These are phyloP conservation scores for Ochotona princeps DNA, from an alignment of 2,113 vertebrate species.

Conservation along the genomic window DNA sequence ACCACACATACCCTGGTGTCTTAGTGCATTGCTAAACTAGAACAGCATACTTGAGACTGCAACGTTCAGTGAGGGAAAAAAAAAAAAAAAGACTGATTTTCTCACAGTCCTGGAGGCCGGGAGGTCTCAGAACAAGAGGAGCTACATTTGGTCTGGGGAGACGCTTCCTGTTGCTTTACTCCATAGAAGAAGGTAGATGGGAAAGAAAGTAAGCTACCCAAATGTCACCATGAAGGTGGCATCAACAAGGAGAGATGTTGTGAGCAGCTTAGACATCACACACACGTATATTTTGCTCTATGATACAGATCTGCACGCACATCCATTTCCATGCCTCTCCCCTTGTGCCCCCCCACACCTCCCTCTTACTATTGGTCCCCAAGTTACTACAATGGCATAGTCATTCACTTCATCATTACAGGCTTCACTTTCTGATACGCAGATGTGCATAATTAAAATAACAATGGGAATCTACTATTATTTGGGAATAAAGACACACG, in stretches of 20 bases:
- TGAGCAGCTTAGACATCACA: too few relatives aligned
- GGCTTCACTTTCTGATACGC: too few relatives aligned
- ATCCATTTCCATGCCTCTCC: too few relatives aligned
- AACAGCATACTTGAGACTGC: not conserved
- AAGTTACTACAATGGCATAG: too few relatives aligned
- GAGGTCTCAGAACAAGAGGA: not conserved
- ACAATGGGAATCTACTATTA: too few relatives aligned
- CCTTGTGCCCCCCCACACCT: too few relatives aligned
- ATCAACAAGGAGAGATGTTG: not conserved
- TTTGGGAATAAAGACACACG: too few relatives aligned
- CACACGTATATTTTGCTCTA: too few relatives aligned
- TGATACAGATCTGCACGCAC: too few relatives aligned
- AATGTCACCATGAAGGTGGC: not conserved
- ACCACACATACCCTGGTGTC: not conserved
- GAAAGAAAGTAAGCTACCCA: not conserved
- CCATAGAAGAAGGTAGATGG: not conserved
- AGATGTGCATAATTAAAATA: too few relatives aligned
- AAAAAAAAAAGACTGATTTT: not conserved
- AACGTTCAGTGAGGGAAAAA: not conserved
- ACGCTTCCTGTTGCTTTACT: not conserved
- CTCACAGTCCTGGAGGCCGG: not conserved
- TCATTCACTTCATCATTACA: too few relatives aligned
- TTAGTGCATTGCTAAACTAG: not conserved
- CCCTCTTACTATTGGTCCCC: too few relatives aligned
- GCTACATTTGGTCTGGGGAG: not conserved